Evolutionary conservation across 2,797 vertebrate genomes (phyloP).

Genomic region (Amphiprion clarkii): DNA sequence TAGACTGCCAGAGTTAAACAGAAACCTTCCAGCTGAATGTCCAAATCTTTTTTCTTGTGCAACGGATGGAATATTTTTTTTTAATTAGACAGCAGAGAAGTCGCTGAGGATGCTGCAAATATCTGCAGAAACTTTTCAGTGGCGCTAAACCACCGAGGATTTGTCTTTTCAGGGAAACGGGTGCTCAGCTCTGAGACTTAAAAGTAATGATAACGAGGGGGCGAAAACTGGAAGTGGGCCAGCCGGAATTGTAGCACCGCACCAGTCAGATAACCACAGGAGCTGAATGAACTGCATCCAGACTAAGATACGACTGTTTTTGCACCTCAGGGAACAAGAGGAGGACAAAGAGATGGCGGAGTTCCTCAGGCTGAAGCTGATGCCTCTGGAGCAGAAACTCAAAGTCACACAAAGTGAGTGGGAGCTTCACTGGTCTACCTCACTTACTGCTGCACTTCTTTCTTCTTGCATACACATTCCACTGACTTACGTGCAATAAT

Average conservation of each 20-base stretch:
- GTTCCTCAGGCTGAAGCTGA: slow-evolving; percentile 96
- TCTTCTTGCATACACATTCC: no score
- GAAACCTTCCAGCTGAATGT: not conserved
- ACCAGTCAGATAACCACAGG: not conserved
- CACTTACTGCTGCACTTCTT: no score
- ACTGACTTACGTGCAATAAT: no score
- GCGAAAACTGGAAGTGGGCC: not conserved
- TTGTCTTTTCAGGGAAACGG: not conserved
- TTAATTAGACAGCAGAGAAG: not conserved
- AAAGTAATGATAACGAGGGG: not conserved
- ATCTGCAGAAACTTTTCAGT: no score
- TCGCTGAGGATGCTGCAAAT: not conserved
- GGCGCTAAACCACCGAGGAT: not conserved
- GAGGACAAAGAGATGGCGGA: slow-evolving; percentile 99
- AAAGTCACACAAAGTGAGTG: slow-evolving; percentile 90
- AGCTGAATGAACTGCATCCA: not conserved
- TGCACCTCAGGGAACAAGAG: slow-evolving; percentile 90
- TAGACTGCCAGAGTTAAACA: no score
- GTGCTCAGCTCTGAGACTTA: not conserved
- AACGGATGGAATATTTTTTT: not conserved
- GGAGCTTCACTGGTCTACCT: no score
- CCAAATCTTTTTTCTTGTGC: not conserved
- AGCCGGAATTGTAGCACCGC: no score
- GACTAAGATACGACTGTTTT: not conserved
- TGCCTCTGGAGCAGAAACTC: slow-evolving; percentile 91